Percentiles rank a stretch among this genome's conserved stretches.
These are phyloP conservation scores for Phymastichus coffea DNA, from an alignment of 1,140 invertebrate species.

Conservation along the genomic window DNA sequence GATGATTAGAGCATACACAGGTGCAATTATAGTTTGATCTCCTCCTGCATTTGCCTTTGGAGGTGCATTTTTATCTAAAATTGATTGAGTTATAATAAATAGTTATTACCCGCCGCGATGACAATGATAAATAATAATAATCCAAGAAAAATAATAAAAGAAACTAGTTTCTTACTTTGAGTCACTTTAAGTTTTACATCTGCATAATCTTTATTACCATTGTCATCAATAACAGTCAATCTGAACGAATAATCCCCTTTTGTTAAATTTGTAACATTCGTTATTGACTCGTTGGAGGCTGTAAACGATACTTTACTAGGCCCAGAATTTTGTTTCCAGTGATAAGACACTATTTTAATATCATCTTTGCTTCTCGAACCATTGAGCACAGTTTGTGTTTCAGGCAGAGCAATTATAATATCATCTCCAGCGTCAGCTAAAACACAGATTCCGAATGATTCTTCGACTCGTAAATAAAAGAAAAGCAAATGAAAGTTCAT, in stretches of 20 bases:
- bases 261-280: constrained; percentile 77
- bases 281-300: constrained; percentile 60
- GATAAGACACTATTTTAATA: constrained; percentile 76
- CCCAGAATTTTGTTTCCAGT: constrained; percentile 78
- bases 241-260: constrained; percentile 84
- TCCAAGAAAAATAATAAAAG: constrained; percentile 11
- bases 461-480: constrained; percentile 18
- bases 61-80: constrained; percentile 80
- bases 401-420: constrained; percentile 74
- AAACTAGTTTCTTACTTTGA: constrained; percentile 71
- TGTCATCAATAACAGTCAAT: constrained; percentile 82
- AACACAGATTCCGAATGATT: constrained; percentile 10
- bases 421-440: constrained; percentile 64
- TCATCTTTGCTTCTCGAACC: constrained; percentile 83
- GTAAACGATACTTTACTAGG: constrained; percentile 57
- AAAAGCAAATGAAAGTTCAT: constrained; percentile 13
- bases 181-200: constrained; percentile 78
- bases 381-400: constrained; percentile 76
- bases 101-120: not conserved
- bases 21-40: constrained; percentile 75
- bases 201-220: constrained; percentile 74
- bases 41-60: constrained; percentile 87
- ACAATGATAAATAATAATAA: not conserved
- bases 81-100: constrained; percentile 29
- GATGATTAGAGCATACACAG: constrained; percentile 72